Evolutionary conservation across 2,888 invertebrate species (phyloP).

Genomic region (Hypomecis punctinalis): DNA sequence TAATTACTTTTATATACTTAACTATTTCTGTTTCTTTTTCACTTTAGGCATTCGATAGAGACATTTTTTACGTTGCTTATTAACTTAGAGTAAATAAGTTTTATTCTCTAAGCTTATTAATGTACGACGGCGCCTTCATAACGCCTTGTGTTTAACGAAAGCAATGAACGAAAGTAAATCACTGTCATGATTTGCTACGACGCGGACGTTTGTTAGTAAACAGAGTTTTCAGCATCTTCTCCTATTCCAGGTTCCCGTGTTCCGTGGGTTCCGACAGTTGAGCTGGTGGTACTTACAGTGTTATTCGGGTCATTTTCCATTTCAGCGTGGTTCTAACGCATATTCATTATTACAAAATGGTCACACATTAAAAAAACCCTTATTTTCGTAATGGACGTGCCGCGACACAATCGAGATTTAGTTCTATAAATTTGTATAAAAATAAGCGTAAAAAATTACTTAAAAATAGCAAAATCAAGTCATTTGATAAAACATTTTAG

Average conservation of each 20-base stretch:
- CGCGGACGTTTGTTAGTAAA: conserved; percentile 17
- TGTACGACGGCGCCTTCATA: no score
- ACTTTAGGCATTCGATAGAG: no score
- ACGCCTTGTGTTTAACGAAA: no score
- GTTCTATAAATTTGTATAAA: conserved; percentile 79
- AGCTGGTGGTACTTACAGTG: conserved; percentile 73
- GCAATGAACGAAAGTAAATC: no score
- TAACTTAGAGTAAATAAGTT: no score
- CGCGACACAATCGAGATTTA: conserved; percentile 82
- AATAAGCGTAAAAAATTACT: conserved; percentile 79
- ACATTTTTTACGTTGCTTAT: no score
- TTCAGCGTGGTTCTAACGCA: conserved; percentile 73
- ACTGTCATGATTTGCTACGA: background rate
- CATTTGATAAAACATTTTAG: conserved; percentile 85
- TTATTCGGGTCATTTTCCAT: conserved; percentile 83
- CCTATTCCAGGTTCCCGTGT: background rate
- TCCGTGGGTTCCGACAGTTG: background rate
- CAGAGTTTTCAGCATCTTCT: background rate
- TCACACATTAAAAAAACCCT: conserved; percentile 71
- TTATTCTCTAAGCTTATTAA: no score
- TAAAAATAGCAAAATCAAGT: conserved; percentile 80
- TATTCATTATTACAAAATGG: conserved; percentile 77
- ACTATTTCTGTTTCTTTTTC: no score
- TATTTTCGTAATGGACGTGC: conserved; percentile 63
- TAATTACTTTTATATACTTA: no score